A percentile compares a stretch with the other conserved stretches of the same genome.
Conservation (phyloP, 2,797 vertebrate species). For the Percopsis omiscomaycus region DNA sequence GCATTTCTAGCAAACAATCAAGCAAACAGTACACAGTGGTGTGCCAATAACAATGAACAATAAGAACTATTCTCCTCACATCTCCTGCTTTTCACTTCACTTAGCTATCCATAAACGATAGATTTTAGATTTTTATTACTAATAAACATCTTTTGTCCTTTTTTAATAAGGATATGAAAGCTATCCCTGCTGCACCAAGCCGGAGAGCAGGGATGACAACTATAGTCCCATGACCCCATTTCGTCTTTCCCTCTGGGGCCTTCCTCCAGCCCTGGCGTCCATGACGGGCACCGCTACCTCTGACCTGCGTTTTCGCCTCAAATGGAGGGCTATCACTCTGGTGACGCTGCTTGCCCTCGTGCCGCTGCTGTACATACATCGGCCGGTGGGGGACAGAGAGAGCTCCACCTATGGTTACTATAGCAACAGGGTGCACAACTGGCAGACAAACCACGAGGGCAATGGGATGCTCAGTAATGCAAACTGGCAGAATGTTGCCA, state of each 20-base stretch:
- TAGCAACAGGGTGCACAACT: slow-evolving; percentile 21
- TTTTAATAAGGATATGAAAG: slow-evolving; percentile 41
- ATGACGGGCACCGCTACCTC: slow-evolving; percentile 79
- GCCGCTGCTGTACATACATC: slow-evolving; percentile 82
- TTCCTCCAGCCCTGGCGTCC: slow-evolving; percentile 83
- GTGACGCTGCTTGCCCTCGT: slow-evolving; percentile 70
- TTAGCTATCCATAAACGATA: not conserved
- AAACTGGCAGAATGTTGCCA: slow-evolving; percentile 3
- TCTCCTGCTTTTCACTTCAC: not conserved
- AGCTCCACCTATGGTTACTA: slow-evolving; percentile 21
- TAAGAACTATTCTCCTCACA: slow-evolving; percentile 30
- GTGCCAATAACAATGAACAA: slow-evolving; percentile 51
- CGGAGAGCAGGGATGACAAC: slow-evolving; percentile 37
- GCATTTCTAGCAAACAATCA: slow-evolving; percentile 19
- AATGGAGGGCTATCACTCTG: slow-evolving; percentile 87
- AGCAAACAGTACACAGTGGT: slow-evolving; percentile 42
- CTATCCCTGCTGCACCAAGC: slow-evolving; percentile 65
- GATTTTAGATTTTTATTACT: not conserved
- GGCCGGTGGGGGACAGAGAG: slow-evolving; percentile 46
- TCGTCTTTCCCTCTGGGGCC: slow-evolving; percentile 79
- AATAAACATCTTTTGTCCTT: not conserved
- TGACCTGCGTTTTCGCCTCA: slow-evolving; percentile 88
- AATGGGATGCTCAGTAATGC: slow-evolving; percentile 11
- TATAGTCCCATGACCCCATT: slow-evolving; percentile 72
- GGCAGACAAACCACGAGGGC: slow-evolving; percentile 20